Percentiles rank a stretch among this genome's conserved stretches.
These are phyloP conservation scores for Hedychridium roseum DNA, from an alignment of 2,888 invertebrate species.

Conservation along the genomic window DNA sequence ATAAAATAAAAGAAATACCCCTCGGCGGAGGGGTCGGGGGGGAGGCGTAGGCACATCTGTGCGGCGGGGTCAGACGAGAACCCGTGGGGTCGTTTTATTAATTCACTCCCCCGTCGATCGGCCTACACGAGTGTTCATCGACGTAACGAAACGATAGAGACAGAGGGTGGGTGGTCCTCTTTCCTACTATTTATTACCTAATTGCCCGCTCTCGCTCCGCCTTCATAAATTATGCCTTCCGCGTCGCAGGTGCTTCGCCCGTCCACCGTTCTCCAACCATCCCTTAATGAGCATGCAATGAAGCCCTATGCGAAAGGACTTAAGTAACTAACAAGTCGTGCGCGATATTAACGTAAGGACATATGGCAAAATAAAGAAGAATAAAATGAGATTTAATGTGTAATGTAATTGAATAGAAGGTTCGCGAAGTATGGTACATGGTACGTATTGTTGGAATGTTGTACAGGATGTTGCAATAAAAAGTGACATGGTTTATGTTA, in stretches of 20 bases:
- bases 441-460: no score
- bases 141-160: slow-evolving; percentile 15
- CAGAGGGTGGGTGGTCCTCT: slow-evolving; percentile 40
- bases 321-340: no score
- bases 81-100: slow-evolving; percentile 59
- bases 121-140: slow-evolving; percentile 33
- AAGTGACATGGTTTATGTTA: no score
- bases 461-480: no score
- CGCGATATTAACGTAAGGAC: no score
- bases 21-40: slow-evolving; percentile 33
- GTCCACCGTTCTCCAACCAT: neutral
- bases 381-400: no score
- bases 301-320: no score
- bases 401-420: no score
- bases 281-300: neutral
- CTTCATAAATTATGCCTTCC: slow-evolving; percentile 35
- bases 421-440: no score
- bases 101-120: slow-evolving; percentile 57
- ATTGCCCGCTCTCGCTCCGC: slow-evolving; percentile 41
- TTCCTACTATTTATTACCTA: slow-evolving; percentile 56
- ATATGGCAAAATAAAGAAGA: no score
- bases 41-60: slow-evolving; percentile 41
- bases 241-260: slow-evolving; percentile 31
- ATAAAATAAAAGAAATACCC: slow-evolving; percentile 60
- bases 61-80: slow-evolving; percentile 37